Base-by-base conservation (phyloP, 1,140 invertebrate species). In the Acarapis woodi region DNA sequence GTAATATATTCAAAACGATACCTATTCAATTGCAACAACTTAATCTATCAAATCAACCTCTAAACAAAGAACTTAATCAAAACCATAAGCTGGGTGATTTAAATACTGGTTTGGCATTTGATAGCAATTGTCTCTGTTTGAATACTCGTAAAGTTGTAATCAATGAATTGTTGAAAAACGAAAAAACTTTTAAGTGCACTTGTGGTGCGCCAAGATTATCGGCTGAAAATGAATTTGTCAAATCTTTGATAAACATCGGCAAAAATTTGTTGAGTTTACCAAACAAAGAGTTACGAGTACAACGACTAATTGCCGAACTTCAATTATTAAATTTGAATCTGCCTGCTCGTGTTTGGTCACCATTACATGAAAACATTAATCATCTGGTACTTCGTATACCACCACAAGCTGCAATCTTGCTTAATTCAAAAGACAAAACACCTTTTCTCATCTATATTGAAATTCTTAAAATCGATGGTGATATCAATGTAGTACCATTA, bases 381-480 rank as follows among this genome's bases (percentile, higher is more conserved):
- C 75, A 79, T 61, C 73, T 88, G 51, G 71, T 90, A 44, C 71
- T 90, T 24, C 61, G 80, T 48, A 77, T 90, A 52, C 82, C 87
- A 22, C 82, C 85, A 40, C 78, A 82, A 47, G 73, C 77, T 43
- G 80, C 87, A 32, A 85, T 85, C 35, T 85, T 97, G 31, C 68
- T 99, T 35, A 97, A 99, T 56, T 94, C 85, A 34, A 97, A 97
- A 63, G 88, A 96, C 56, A 96, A 94, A 72, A 83, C 88, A 30
- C 90, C 90, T 0, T 97, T 88, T 53, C 76, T 96, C 50, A 74
- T 97, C 47, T 97, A 94, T 56, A 74, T 93, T 22, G 90, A 97
- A 61, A 79, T 88, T 2, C 38, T 96, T 12, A 77, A 87, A 57
- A 80, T 88, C 23, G 6, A n/a, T 23, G 70, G 78, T 19, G 77